phyloP scores from a whole-genome alignment of 1,140 invertebrate species.

The Leptestheria dahalacensis region DNA sequence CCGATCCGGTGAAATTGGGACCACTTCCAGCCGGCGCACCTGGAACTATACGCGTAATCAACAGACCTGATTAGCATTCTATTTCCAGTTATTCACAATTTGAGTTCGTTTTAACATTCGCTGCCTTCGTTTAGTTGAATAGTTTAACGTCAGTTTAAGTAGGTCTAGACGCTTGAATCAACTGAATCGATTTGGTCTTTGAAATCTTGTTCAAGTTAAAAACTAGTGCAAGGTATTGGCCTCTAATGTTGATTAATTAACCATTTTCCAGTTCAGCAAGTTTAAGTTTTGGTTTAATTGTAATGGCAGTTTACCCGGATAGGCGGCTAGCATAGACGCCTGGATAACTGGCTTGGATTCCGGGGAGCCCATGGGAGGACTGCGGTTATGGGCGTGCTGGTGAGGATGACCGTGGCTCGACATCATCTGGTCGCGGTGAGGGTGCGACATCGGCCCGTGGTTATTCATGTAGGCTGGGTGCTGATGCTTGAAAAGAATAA shows the following conservation, averaged over 20 bases:
- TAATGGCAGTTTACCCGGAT: constrained; percentile 45
- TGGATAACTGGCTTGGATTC: constrained; percentile 58
- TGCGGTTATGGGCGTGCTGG: constrained; percentile 16
- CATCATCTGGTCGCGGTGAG: background rate
- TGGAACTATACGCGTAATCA: too few relatives aligned
- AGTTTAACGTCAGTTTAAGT: too few relatives aligned
- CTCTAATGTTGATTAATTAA: background rate
- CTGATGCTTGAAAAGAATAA: background rate
- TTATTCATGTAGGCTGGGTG: constrained; percentile 9
- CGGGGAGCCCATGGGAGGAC: constrained; percentile 20
- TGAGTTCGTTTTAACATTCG: too few relatives aligned
- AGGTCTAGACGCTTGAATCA: too few relatives aligned
- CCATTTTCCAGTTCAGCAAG: background rate
- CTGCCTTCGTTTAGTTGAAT: too few relatives aligned
- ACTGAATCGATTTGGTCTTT: too few relatives aligned
- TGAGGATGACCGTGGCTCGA: background rate
- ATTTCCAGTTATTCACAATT: too few relatives aligned
- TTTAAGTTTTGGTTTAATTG: background rate
- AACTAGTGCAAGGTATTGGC: too few relatives aligned
- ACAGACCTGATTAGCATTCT: too few relatives aligned
- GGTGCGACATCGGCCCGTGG: background rate
- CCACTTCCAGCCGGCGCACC: constrained; percentile 33
- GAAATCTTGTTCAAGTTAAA: too few relatives aligned
- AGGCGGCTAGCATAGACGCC: constrained; percentile 51
- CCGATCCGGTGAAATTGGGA: constrained; percentile 74